Base-by-base conservation (phyloP, 2,888 invertebrate genomes). In the Xiphydria camelus region DNA sequence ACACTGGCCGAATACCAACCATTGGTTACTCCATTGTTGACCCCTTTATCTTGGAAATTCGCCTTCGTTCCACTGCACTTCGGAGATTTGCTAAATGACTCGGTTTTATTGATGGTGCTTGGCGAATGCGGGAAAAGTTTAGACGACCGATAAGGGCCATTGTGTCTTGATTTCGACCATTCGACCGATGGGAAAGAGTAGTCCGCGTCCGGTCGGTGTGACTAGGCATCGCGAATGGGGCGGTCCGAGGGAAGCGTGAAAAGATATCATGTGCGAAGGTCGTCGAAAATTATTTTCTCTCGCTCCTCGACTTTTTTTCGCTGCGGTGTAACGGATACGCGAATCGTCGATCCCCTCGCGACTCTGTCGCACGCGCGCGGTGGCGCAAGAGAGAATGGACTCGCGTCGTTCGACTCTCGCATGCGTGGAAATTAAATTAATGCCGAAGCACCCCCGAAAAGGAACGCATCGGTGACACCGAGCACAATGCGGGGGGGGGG, bases 1-100 rank as follows among this genome's bases (percentile, higher is more conserved):
- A 73, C 73, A 73, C 69, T 67, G 64, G 69, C 70, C 73, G 73
- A 73, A 75, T 74, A 73, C 71, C 72, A 73, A 75, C 64, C 72
- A 71, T 69, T 65, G 70, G 63, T 68, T 67, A 65, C 64, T 47
- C 60, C 58, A 68, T 66, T 74, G 70, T 73, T 59, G 66, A 63
- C 61, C 65, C 59, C 61, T 74, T 73, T 74, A 74, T 74, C 74
- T 73, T 74, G 73, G 68, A 73, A 74, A 74, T 73, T 66, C 68
- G 62, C 50, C 47, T 47, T 45, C 25, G 12, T 25, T 26, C 46
- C 21, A 41, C 53, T 41, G 34, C 32, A 15, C 41, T 33, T 41
- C 33, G 38, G 55, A 57, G 59, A 59, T 62, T 66, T 66, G 67
- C 66, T 70, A 69, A 71, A 70, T 69, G 69, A 71, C 69, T 65